These are phyloP conservation scores for Corythornis madagascariensis DNA, from an alignment of 2,113 vertebrate genomes.

Conservation along the genomic window DNA sequence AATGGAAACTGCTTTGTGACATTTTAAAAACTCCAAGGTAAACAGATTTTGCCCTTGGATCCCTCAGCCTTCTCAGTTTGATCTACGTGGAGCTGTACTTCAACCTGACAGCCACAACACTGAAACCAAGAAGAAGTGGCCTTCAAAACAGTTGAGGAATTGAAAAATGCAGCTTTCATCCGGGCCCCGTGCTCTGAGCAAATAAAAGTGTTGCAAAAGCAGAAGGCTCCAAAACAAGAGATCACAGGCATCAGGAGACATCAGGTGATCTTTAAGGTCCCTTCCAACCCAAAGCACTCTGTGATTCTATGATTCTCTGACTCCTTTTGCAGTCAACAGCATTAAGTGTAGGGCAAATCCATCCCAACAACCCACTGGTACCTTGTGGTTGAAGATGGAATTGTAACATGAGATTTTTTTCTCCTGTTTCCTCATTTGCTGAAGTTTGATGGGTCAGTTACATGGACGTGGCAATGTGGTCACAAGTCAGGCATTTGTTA, in stretches of 20 bases:
- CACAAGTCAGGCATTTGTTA: not conserved
- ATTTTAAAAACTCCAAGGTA: slow-evolving; percentile 19
- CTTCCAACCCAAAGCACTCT: not conserved
- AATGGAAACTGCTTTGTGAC: not conserved
- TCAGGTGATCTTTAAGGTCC: not conserved
- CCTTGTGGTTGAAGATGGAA: not conserved
- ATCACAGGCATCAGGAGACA: not conserved
- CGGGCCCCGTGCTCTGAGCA: not conserved
- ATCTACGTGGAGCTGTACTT: not conserved
- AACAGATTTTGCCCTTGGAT: not conserved
- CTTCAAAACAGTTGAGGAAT: not conserved
- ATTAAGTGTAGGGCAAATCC: accelerated
- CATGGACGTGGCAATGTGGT: accelerated
- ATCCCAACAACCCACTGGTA: not conserved
- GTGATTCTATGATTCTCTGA: not conserved
- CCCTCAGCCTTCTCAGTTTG: not conserved
- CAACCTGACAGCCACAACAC: not conserved
- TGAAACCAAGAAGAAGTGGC: not conserved
- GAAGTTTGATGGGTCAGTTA: too few species aligned
- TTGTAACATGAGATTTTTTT: accelerated
- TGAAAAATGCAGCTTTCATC: not conserved
- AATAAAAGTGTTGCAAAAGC: not conserved
- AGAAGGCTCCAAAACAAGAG: not conserved
- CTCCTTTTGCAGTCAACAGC: not conserved
- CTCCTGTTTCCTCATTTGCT: not conserved